Conservation (phyloP, 1,140 invertebrate species). For the Drosophila melanica region DNA sequence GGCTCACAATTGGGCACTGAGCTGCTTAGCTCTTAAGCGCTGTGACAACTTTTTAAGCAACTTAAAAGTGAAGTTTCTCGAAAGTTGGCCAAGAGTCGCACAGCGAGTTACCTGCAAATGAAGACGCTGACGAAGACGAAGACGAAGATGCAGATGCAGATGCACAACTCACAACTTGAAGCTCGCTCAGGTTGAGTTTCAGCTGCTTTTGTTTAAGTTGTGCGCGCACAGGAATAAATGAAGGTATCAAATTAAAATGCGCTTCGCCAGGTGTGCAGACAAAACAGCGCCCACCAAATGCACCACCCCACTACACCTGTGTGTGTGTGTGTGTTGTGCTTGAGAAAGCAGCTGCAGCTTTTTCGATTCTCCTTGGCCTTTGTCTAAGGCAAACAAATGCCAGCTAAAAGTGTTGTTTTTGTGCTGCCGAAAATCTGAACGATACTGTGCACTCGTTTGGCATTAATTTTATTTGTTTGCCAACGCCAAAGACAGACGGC, state of each 20-base stretch:
- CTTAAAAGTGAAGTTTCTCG: conserved; percentile 69
- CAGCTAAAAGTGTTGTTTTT: conserved; percentile 27
- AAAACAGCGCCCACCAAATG: conserved; percentile 22
- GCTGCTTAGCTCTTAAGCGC: conserved; percentile 72
- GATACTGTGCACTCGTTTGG: conserved; percentile 41
- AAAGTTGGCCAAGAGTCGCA: conserved; percentile 38
- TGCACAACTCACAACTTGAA: conserved; percentile 2
- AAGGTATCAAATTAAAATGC: conserved; percentile 81
- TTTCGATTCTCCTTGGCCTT: conserved; percentile 60
- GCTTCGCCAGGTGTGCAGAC: conserved; percentile 53
- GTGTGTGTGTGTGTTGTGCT: conserved; percentile 54
- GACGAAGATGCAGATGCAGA: neutral
- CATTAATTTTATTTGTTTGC: conserved; percentile 61
- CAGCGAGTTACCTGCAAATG: conserved; percentile 59
- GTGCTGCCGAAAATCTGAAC: conserved; percentile 23
- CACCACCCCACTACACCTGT: neutral
- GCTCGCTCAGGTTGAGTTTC: conserved; percentile 21
- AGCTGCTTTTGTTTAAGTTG: conserved; percentile 74
- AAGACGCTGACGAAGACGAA: conserved; percentile 15
- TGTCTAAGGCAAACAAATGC: conserved; percentile 53
- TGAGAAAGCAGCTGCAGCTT: conserved; percentile 55
- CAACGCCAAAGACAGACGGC: conserved; percentile 35
- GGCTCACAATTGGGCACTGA: conserved; percentile 53
- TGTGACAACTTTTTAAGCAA: conserved; percentile 81
- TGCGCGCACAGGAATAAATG: conserved; percentile 58